A percentile compares a stretch with the other conserved stretches of the same genome.
phyloP scores from a whole-genome alignment of 2,888 invertebrate species.

The Lasioglossum leucozonium region DNA sequence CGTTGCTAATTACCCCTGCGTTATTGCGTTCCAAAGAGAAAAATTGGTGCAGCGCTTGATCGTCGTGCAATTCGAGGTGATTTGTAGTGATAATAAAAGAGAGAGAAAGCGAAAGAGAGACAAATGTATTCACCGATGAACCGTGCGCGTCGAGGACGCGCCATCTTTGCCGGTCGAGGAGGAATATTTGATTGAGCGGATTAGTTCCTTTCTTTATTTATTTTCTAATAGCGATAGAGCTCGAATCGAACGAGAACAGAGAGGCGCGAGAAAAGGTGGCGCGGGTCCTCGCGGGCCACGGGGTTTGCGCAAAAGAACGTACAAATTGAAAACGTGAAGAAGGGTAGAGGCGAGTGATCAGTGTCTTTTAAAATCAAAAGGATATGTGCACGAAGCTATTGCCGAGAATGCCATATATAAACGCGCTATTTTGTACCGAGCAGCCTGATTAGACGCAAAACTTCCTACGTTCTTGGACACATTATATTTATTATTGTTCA shows the following conservation, averaged over 20 bases:
- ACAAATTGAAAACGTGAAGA: slow-evolving; percentile 55
- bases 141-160: slow-evolving; percentile 23
- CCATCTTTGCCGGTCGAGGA: background rate
- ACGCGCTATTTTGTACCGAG: slow-evolving; percentile 82
- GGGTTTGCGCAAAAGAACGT: slow-evolving; percentile 55
- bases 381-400: slow-evolving; percentile 75
- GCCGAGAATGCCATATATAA: slow-evolving; percentile 79
- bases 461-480: slow-evolving; percentile 83
- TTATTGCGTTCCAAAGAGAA: slow-evolving; percentile 27
- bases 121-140: slow-evolving; percentile 52
- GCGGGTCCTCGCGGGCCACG: slow-evolving; percentile 29
- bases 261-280: slow-evolving; percentile 17
- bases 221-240: slow-evolving; percentile 12
- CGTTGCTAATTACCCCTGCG: slow-evolving; percentile 27
- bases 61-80: slow-evolving; percentile 57
- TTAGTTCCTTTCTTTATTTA: slow-evolving; percentile 20
- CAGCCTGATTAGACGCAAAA: slow-evolving; percentile 82
- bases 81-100: slow-evolving; percentile 53
- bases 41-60: slow-evolving; percentile 55
- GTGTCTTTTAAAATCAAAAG: slow-evolving; percentile 71
- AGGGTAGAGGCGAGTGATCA: slow-evolving; percentile 55
- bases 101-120: slow-evolving; percentile 27
- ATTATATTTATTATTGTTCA: slow-evolving; percentile 84
- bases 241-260: background rate
- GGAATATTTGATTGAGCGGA: slow-evolving; percentile 10